Evolutionary conservation across 35 echinoderm and acorn worm species (phyloP), one percentile per base, ranked within the genome.

Genomic region (Patiria miniata): DNA sequence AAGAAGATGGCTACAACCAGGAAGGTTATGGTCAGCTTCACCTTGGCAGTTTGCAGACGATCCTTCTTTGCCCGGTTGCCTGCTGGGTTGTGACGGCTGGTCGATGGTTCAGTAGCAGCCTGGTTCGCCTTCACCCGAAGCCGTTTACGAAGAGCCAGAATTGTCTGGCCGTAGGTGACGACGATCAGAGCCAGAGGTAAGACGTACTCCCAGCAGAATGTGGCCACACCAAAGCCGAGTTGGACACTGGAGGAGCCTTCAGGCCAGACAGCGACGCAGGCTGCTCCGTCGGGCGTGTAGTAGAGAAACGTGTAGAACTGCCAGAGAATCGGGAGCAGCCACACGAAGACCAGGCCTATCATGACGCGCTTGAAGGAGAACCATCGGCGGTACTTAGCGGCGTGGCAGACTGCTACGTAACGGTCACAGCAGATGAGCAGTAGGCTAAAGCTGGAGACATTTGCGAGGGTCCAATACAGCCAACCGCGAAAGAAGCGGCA

Each of bases 351-450:
- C 8, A 73, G 65, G 65, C 34, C 26, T 14, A 73, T 32, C 65
- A 26, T 73, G 21, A 73, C 34, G 65, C 65, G 65, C 7, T 73
- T 32, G 26, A 73, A 26, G 3, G 65, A 73, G 65, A 73, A 73
- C 65, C 65, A 73, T 30, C 29, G 23, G 29, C 65, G 65, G 65
- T 73, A 73, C 29, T 73, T 73, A 9, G 9, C 15, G 2, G 65
- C 19, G 65, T 73, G 26, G 65, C 65, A 73, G 26, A 73, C 65
- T 73, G 65, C 65, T 30, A 34, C 34, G 65, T 73, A 73, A 18
- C 65, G 65, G 65, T 73, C 65, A 34, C 65, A 73, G 15, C 26
- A 26, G n/a, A 73, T 73, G 65, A 73, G 65, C 65, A 73, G 21
- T 1, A 73, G 23, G 65, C 65, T 73, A 15, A 23, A 14, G 18